Percentiles rank a stretch among this genome's conserved stretches.
Evolutionary conservation across 2,888 invertebrate species (phyloP).

Genomic region (Philhelius pedissequus): DNA sequence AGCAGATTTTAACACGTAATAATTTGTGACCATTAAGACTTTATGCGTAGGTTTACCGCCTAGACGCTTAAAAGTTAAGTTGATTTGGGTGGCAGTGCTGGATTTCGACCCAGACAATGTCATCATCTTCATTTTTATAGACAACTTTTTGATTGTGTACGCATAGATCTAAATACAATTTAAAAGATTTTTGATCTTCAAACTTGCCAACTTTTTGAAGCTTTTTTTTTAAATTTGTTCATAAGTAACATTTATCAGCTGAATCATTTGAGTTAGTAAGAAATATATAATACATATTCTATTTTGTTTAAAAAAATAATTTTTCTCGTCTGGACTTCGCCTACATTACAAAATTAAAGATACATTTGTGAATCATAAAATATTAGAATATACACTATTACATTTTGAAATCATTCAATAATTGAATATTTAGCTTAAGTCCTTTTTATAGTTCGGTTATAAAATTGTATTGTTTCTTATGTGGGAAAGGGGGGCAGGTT

Average conservation of each 20-base stretch:
- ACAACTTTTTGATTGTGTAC: neutral
- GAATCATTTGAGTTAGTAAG: neutral
- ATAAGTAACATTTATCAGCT: no score
- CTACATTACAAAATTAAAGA: no score
- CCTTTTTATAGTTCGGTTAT: no score
- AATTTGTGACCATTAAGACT: conserved; percentile 34
- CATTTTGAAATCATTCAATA: no score
- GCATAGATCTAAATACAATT: neutral
- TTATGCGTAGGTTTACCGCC: conserved; percentile 12
- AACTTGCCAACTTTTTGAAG: neutral
- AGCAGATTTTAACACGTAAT: conserved; percentile 39
- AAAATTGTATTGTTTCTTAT: no score
- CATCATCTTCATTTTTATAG: neutral
- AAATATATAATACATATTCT: neutral
- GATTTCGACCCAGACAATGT: conserved; percentile 1
- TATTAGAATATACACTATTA: no score
- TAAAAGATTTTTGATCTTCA: neutral
- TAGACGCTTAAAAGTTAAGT: neutral
- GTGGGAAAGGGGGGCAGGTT: no score
- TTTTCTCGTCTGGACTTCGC: no score
- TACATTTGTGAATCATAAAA: neutral
- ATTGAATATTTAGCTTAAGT: no score
- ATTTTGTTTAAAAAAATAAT: neutral
- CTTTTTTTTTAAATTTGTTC: neutral
- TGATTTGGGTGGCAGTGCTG: neutral